Evolutionary conservation across 2,113 vertebrate species (phyloP), one percentile per base, ranked within the genome.

Genomic region (Anolis sagrei): DNA sequence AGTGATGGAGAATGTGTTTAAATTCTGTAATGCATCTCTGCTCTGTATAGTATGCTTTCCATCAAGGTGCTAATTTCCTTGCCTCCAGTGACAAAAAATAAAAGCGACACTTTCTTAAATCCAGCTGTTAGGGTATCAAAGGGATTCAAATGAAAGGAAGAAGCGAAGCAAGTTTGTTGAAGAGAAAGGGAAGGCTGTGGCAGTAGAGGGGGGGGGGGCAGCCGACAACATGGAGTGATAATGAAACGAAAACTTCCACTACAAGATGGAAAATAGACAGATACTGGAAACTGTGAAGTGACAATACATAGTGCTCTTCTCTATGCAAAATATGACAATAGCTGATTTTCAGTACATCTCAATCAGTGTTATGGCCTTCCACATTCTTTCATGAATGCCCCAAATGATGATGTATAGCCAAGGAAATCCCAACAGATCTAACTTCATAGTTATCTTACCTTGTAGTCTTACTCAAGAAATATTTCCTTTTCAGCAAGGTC

Each of bases 31-130:
- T 85, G 74, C 1, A 48, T 80, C 29, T 84, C 54, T 84, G 73
- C 29, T 93, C 78, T 82, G 68, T 54, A 73, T 32, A 91, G 23
- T 85, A 84, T 0, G 2, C 21, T 44, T 93, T 91, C 89, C 66
- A 83, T 92, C 74, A 95, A 93, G 91, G 84, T 94, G 88, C 44
- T 94, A 93, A 96, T 96, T 96, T 95, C 19, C 76, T 92, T 93
- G 70, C 83, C 83, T 88, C 64, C 70, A 74, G 70, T 89, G 86
- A 90, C 68, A 93, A 90, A 82, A 95, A 94, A 90, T 91, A 90
- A 91, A 94, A 88, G 73, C 0, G 0, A 74, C 79, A 87, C 64
- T 92, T 87, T 91, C 85, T 94, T 93, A 91, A 90, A 92, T 72
- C 64, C 86, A 92, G 89, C 32, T 90, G 79, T 91, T 95, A 93